Conservation (phyloP, 2,888 invertebrate species). For the Meandrusa payeni region DNA sequence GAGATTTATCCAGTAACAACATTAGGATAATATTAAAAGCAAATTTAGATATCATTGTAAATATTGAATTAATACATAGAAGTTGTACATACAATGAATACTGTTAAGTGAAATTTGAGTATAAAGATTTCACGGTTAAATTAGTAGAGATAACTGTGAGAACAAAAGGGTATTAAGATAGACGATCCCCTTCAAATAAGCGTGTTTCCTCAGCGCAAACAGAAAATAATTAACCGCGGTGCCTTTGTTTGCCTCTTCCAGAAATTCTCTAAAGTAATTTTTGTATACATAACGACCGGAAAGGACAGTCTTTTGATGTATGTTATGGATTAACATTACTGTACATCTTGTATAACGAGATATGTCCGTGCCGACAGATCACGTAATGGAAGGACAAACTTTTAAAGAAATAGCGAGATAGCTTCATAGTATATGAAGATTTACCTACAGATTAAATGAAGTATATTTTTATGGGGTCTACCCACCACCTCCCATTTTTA, state of each 20-base stretch:
- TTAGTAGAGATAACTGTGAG: conserved; percentile 37
- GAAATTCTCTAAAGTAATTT: conserved; percentile 46
- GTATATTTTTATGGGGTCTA: too few relatives aligned
- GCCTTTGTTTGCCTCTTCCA: conserved; percentile 63
- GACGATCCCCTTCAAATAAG: conserved; percentile 49
- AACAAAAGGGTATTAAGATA: conserved; percentile 42
- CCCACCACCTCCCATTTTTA: too few relatives aligned
- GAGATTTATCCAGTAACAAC: too few relatives aligned
- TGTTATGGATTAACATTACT: conserved; percentile 14
- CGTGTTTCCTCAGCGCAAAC: conserved; percentile 61
- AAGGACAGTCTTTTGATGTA: conserved; percentile 25
- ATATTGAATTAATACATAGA: too few relatives aligned
- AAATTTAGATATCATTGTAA: too few relatives aligned
- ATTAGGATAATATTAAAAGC: too few relatives aligned
- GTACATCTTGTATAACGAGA: conserved; percentile 5
- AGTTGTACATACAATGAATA: too few relatives aligned
- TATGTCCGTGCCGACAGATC: too few relatives aligned
- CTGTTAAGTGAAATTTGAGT: neutral
- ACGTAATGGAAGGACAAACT: too few relatives aligned
- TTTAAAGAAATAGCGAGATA: too few relatives aligned
- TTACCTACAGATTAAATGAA: too few relatives aligned
- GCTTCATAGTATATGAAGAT: too few relatives aligned
- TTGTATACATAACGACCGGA: conserved; percentile 26
- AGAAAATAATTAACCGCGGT: conserved; percentile 64
- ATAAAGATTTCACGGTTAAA: conserved; percentile 1